Percentiles rank a stretch among this genome's conserved stretches.
Evolutionary conservation across 2,797 vertebrate species (phyloP).

Genomic region (Acanthis flammea): DNA sequence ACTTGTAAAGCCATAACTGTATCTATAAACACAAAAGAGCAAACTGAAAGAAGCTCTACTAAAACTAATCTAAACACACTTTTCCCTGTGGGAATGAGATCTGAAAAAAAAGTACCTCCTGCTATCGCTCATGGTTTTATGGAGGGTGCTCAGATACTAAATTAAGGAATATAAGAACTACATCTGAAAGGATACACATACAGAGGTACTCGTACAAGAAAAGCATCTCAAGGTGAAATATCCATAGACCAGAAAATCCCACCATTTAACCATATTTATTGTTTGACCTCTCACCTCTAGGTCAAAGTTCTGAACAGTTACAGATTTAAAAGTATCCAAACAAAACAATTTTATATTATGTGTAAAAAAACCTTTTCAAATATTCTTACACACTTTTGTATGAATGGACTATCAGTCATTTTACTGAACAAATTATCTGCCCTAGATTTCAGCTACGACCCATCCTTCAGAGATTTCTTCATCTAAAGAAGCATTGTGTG

Average conservation of each 20-base stretch:
- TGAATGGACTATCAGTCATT: background rate
- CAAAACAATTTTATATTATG: background rate
- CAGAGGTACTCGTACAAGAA: background rate
- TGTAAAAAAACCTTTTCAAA: conserved; percentile 15
- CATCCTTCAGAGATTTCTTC: background rate
- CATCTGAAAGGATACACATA: background rate
- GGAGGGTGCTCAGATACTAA: background rate
- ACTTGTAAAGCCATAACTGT: background rate
- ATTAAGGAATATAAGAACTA: background rate
- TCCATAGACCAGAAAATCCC: background rate
- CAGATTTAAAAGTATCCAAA: conserved; percentile 17
- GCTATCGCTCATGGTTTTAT: background rate
- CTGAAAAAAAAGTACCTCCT: background rate
- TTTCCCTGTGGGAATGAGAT: background rate
- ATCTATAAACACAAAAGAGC: background rate
- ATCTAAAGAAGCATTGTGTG: background rate
- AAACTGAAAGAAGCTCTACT: background rate
- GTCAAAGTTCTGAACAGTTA: conserved; percentile 42
- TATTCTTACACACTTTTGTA: background rate
- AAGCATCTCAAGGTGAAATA: background rate
- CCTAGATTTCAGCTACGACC: background rate
- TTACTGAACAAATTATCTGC: background rate
- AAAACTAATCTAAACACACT: background rate
- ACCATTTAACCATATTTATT: conserved; percentile 48
- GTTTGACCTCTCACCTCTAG: conserved; percentile 40